These are phyloP conservation scores for Sesia apiformis DNA, from an alignment of 2,888 invertebrate genomes.

Conservation along the genomic window DNA sequence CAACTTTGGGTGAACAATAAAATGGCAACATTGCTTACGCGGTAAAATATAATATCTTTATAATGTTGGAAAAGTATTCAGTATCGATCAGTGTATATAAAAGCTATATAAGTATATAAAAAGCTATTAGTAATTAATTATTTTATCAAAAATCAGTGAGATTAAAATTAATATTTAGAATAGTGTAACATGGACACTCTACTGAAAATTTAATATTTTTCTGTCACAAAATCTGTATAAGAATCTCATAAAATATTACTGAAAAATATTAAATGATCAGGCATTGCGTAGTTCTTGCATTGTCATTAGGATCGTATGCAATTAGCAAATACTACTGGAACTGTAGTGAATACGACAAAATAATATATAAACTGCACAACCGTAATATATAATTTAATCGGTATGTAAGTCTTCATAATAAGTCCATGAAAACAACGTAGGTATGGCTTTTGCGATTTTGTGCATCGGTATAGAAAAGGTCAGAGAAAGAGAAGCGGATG, in stretches of 20 bases:
- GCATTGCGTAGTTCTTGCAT: conserved; percentile 25
- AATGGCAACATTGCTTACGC: conserved; percentile 3
- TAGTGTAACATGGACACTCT: conserved; percentile 35
- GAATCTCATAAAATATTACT: conserved; percentile 42
- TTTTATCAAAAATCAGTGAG: conserved; percentile 69
- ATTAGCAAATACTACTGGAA: conserved; percentile 41
- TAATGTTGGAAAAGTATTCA: conserved; percentile 27
- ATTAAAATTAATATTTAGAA: conserved; percentile 63
- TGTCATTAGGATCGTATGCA: conserved; percentile 45
- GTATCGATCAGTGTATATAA: conserved; percentile 51
- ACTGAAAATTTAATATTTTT: conserved; percentile 51
- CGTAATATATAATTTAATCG: neutral
- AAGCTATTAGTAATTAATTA: conserved; percentile 57
- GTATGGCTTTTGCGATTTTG: too few relatives aligned
- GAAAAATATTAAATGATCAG: conserved; percentile 48
- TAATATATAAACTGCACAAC: conserved; percentile 51
- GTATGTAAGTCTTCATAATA: neutral
- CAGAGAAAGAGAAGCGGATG: too few relatives aligned
- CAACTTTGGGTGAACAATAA: conserved; percentile 3
- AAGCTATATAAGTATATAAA: conserved; percentile 47
- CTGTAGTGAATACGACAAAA: conserved; percentile 39
- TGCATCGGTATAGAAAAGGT: too few relatives aligned
- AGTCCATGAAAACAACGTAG: neutral
- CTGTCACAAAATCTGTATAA: conserved; percentile 14
- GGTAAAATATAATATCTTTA: neutral